Base-by-base conservation (phyloP, 2,888 invertebrate species). In the Meteorus cinctellus region DNA sequence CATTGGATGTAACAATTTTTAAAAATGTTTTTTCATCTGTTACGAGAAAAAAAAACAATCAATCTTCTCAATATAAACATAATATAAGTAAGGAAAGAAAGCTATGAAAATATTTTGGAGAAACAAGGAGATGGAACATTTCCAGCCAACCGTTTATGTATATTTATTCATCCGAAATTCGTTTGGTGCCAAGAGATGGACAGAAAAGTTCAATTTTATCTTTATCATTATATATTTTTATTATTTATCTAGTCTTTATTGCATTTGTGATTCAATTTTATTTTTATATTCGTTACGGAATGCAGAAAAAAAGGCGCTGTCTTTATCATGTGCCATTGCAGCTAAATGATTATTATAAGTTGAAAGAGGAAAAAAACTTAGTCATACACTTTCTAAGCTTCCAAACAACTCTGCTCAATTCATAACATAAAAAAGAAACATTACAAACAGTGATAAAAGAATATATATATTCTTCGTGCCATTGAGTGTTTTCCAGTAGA, bases 121-220 rank as follows among this genome's bases (percentile, higher is more conserved):
- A 73, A 76, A 19, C 34, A 68, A 34, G 19, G 41, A 24, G 45
- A 72, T 45, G 72, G 65, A 67, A 45, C 27, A 34, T 24, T 62
- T 5, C 4, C 16, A n/a, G 14, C 2, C 2, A 16, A 48, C 14
- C 4, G 4, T 48, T n/a, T 4, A 48, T 19, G 16, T 14, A 31
- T 63, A 31, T 63, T 63, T 34, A 31, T 12, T 31, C 16, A 24
- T 36, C 41, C 24, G 65, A 19, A 36, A 34, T 36, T 83, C 80
- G 80, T 82, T 81, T 79, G 80, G 85, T 86, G 86, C 85, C 86
- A 87, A 87, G 84, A 81, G 84, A 85, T 83, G 80, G 81, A 84
- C 82, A 19, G 8, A 65, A 36, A 65, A 6, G 36, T 10, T 2
- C 41, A 10, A 19, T 19, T 24, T 19, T 36, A 2, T 65, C 16